A percentile compares a stretch with the other conserved stretches of the same genome.
Conservation (phyloP, 2,888 invertebrate species). For the Thalpophila matura region DNA sequence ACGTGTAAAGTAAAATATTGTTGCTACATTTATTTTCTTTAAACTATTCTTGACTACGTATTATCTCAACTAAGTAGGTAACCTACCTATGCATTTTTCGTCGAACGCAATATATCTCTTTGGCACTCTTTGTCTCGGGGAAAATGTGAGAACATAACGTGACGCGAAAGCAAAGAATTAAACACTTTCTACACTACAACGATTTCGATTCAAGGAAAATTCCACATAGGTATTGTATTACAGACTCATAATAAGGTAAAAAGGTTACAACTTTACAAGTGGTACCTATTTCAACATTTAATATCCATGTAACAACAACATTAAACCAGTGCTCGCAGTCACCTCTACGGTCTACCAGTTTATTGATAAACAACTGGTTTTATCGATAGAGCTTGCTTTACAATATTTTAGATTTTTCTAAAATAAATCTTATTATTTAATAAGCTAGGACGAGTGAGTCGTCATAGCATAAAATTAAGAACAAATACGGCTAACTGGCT, state of each 20-base stretch:
- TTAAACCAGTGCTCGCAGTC: conserved; percentile 23
- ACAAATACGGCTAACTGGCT: too few relatives aligned
- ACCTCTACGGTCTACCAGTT: conserved; percentile 28
- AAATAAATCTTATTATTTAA: not conserved
- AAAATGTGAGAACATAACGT: conserved; percentile 71
- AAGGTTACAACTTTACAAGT: conserved; percentile 49
- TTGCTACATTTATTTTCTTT: conserved; percentile 26
- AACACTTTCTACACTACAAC: conserved; percentile 63
- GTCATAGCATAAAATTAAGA: not conserved
- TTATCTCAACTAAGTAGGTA: not conserved
- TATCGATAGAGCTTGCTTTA: conserved; percentile 5
- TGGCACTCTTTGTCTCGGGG: conserved; percentile 62
- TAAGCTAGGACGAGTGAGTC: not conserved
- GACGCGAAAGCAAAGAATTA: conserved; percentile 68
- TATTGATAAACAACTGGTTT: conserved; percentile 52
- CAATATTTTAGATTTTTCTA: conserved; percentile 3
- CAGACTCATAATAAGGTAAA: conserved; percentile 26
- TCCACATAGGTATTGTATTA: conserved; percentile 32
- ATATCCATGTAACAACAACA: conserved; percentile 46
- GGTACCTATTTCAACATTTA: conserved; percentile 38
- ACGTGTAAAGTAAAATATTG: conserved; percentile 11
- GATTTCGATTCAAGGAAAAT: conserved; percentile 58
- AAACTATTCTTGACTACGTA: too few relatives aligned
- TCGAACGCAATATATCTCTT: conserved; percentile 33
- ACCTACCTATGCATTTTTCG: conserved; percentile 34